phyloP scores from a whole-genome alignment of 2,797 vertebrate species.

The Graptemys geographica region DNA sequence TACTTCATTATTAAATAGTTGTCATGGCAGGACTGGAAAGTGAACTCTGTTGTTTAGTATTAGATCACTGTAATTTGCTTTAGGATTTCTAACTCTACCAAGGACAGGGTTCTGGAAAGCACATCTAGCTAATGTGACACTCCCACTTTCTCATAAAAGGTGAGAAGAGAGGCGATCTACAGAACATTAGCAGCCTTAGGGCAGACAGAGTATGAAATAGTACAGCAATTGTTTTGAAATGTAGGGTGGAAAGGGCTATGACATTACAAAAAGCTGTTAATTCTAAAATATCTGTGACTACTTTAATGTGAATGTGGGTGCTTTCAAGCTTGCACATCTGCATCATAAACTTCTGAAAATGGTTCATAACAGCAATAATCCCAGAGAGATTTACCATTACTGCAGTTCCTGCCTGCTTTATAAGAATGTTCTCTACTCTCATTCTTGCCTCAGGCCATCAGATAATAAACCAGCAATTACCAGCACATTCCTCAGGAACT shows the following conservation, averaged over 20 bases:
- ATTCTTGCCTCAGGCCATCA: conserved; percentile 11
- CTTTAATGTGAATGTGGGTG: conserved; percentile 20
- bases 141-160: background rate
- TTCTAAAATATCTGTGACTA: conserved; percentile 18
- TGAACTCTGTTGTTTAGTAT: background rate
- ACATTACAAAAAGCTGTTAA: background rate
- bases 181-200: background rate
- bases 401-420: conserved; percentile 23
- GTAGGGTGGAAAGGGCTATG: background rate
- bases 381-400: conserved; percentile 2
- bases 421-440: background rate
- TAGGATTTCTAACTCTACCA: background rate
- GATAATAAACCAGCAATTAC: conserved; percentile 61
- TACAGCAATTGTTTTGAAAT: conserved; percentile 1
- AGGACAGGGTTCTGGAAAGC: background rate
- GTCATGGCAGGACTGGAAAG: background rate
- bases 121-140: background rate
- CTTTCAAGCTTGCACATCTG: conserved; percentile 17
- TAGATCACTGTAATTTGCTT: background rate
- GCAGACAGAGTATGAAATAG: background rate
- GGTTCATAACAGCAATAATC: conserved; percentile 44
- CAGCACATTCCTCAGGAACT: conserved; percentile 31
- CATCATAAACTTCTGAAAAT: conserved; percentile 61
- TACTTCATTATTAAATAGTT: background rate
- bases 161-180: background rate